These are phyloP conservation scores for Nymphalis c-album DNA, from an alignment of 2,888 invertebrate species.

Conservation along the genomic window DNA sequence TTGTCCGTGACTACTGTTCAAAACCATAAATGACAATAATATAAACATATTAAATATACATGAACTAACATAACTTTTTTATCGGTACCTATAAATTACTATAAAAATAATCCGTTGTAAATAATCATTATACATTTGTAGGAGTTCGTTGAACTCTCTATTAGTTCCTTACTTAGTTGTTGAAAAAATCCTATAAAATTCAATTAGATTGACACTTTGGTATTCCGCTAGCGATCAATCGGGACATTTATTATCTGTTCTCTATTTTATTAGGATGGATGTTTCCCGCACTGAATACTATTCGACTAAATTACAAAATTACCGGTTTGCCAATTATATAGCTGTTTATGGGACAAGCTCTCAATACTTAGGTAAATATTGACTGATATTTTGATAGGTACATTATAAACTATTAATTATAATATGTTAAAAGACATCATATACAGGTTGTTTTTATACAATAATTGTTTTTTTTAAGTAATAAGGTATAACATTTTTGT, in stretches of 20 bases:
- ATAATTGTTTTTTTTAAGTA: not conserved
- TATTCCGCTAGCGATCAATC: conserved; percentile 21
- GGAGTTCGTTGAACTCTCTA: conserved; percentile 24
- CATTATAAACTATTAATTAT: not conserved
- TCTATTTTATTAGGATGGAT: conserved; percentile 25
- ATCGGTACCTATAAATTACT: no score
- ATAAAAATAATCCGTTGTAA: no score
- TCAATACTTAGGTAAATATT: not conserved
- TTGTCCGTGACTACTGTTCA: no score
- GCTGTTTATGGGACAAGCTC: not conserved
- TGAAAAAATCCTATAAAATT: conserved; percentile 19
- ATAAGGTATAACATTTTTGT: not conserved
- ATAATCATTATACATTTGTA: not conserved
- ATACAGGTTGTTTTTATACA: not conserved
- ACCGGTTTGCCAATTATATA: conserved; percentile 15
- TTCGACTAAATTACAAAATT: conserved; percentile 16
- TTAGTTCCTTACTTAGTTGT: conserved; percentile 10
- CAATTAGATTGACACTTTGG: conserved; percentile 25
- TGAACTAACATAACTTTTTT: no score
- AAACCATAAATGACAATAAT: no score
- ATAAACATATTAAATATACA: no score
- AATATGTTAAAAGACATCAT: not conserved
- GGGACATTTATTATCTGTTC: conserved; percentile 28
- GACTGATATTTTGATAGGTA: not conserved
- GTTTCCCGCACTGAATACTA: conserved; percentile 14